Evolutionary conservation across 2,888 invertebrate genomes (phyloP).

Genomic region (Euproctis similis): DNA sequence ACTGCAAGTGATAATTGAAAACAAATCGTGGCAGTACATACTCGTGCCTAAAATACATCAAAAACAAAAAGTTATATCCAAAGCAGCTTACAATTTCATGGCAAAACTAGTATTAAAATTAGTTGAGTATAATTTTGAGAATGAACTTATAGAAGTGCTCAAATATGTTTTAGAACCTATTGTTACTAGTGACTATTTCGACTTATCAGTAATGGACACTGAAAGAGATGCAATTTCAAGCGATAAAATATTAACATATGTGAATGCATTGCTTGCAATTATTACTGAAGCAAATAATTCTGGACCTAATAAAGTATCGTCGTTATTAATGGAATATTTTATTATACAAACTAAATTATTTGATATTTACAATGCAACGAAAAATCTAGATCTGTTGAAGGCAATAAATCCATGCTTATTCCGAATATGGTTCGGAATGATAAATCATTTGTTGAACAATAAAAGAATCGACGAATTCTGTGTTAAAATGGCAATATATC

Average conservation of each 20-base stretch:
- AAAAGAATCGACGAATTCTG: constrained; percentile 20
- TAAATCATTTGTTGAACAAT: constrained; percentile 7
- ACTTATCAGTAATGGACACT: constrained; percentile 14
- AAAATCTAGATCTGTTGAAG: constrained; percentile 6
- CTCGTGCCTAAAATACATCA: constrained; percentile 15
- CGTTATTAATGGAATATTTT: constrained; percentile 16
- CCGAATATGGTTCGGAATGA: constrained; percentile 6
- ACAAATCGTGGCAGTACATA: constrained; percentile 24
- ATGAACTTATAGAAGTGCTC: constrained; percentile 22
- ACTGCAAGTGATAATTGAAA: constrained; percentile 17
- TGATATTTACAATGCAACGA: constrained; percentile 9
- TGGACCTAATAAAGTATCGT: constrained; percentile 20
- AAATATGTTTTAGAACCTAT: constrained; percentile 25
- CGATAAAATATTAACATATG: constrained; percentile 18
- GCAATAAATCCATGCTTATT: constrained; percentile 9
- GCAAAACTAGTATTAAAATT: constrained; percentile 28
- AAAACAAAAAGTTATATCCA: constrained; percentile 13
- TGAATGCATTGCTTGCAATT: constrained; percentile 20
- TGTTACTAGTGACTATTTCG: constrained; percentile 16
- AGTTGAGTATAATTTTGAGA: constrained; percentile 28
- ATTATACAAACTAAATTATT: constrained; percentile 9
- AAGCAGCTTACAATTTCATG: constrained; percentile 24
- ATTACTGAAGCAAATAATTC: constrained; percentile 20
- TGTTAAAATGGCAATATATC: constrained; percentile 20
- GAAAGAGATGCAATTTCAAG: constrained; percentile 19